These are phyloP conservation scores for Steromphala cineraria DNA, from an alignment of 2,888 invertebrate species.

Conservation along the genomic window DNA sequence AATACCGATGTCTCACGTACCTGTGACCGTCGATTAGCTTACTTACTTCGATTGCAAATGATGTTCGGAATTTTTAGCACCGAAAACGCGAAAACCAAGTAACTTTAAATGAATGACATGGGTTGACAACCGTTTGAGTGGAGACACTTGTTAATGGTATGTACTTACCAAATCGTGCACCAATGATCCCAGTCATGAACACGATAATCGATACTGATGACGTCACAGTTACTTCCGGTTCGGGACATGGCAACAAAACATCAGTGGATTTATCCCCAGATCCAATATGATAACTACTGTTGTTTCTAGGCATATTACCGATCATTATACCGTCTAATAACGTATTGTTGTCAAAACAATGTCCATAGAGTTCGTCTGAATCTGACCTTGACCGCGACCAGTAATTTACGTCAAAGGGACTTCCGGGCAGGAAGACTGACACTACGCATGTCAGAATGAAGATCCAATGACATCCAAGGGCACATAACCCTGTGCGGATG, in stretches of 20 bases:
- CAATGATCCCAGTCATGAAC: conserved; percentile 69
- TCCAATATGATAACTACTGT: not conserved
- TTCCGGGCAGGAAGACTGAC: conserved; percentile 76
- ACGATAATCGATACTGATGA: conserved; percentile 62
- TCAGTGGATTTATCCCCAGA: not conserved
- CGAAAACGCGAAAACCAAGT: no score
- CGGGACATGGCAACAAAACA: not conserved
- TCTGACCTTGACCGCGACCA: not conserved
- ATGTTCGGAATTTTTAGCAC: no score
- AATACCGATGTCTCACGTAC: no score
- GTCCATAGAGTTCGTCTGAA: no score
- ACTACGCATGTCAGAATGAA: conserved; percentile 73
- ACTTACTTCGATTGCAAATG: no score
- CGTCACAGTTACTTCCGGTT: not conserved
- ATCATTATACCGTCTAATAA: no score
- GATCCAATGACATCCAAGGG: conserved; percentile 39
- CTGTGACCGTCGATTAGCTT: no score
- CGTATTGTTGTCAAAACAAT: no score
- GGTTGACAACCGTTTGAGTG: no score
- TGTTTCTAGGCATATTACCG: not conserved
- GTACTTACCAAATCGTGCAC: conserved; percentile 71
- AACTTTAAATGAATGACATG: no score
- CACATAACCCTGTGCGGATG: conserved; percentile 61
- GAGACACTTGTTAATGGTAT: no score
- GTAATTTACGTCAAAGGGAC: conserved; percentile 71